These are phyloP conservation scores for Craseonycteris thonglongyai DNA, from an alignment of 2,113 vertebrate species.

Conservation along the genomic window DNA sequence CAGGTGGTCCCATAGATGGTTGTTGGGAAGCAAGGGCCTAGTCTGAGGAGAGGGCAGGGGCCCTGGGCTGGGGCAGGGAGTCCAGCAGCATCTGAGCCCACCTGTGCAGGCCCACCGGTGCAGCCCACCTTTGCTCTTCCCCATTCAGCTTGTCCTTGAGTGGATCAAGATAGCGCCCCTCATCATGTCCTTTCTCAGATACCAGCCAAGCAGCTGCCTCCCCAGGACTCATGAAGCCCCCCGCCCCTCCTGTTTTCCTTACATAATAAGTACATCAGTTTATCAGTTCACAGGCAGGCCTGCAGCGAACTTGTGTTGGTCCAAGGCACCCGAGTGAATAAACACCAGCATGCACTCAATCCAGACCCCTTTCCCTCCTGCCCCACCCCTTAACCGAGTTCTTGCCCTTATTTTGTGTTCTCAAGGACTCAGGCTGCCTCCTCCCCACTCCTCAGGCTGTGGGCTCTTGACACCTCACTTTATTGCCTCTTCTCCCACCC, in stretches of 20 bases:
- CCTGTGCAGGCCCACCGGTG: neutral
- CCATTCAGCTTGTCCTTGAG: neutral
- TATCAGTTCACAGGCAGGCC: neutral
- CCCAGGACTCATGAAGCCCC: neutral
- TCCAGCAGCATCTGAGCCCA: neutral
- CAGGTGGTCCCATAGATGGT: neutral
- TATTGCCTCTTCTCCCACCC: no score
- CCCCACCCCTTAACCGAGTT: neutral
- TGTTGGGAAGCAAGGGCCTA: neutral
- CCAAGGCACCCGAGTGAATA: neutral
- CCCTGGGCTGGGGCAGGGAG: neutral
- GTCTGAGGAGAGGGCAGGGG: neutral
- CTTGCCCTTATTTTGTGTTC: neutral
- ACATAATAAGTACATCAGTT: no score
- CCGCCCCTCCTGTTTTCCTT: neutral
- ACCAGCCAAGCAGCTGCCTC: neutral
- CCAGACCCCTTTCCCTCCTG: neutral
- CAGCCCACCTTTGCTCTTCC: neutral
- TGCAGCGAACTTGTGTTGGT: neutral
- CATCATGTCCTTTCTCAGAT: neutral
- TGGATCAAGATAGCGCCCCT: neutral
- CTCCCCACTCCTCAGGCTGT: no score
- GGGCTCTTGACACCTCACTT: neutral
- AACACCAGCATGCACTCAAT: neutral
- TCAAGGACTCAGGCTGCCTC: neutral